These are phyloP conservation scores for Montipora efflorescens DNA, from an alignment of 64 coral and sea anemone genomes.

Conservation along the genomic window DNA sequence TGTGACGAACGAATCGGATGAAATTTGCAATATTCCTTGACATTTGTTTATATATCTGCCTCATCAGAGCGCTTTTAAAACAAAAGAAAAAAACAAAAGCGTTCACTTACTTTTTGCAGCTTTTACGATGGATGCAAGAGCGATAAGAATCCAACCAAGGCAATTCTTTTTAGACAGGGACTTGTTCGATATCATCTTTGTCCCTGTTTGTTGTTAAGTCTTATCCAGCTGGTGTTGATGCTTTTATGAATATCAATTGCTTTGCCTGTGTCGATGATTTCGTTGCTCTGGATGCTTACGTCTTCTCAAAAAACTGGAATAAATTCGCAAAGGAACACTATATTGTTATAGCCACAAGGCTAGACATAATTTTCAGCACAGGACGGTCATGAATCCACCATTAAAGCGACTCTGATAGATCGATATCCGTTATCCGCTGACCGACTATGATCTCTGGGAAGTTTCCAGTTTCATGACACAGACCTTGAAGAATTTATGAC, in stretches of 20 bases:
- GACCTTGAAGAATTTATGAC: not conserved
- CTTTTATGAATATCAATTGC: not conserved
- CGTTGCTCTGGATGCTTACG: not conserved
- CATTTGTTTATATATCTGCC: not conserved
- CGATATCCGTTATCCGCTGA: not conserved
- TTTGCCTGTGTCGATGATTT: not conserved
- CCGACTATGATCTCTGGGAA: not conserved
- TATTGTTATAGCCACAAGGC: not conserved
- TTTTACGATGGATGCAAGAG: not conserved
- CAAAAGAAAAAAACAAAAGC: not conserved
- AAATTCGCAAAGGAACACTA: not conserved
- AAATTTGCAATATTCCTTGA: not conserved
- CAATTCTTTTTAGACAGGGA: not conserved
- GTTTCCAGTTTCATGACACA: not conserved
- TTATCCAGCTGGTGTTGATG: not conserved
- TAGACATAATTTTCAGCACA: not conserved
- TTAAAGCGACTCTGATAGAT: not conserved
- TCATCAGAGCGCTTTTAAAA: not conserved
- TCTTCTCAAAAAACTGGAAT: not conserved
- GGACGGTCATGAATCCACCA: not conserved
- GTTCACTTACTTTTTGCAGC: constrained; percentile 4
- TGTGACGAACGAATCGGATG: not conserved
- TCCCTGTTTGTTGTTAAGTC: not conserved
- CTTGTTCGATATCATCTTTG: not conserved
- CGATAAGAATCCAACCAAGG: constrained; percentile 4